phyloP scores from a whole-genome alignment of 2,113 vertebrate species.

The Pedetes capensis region DNA sequence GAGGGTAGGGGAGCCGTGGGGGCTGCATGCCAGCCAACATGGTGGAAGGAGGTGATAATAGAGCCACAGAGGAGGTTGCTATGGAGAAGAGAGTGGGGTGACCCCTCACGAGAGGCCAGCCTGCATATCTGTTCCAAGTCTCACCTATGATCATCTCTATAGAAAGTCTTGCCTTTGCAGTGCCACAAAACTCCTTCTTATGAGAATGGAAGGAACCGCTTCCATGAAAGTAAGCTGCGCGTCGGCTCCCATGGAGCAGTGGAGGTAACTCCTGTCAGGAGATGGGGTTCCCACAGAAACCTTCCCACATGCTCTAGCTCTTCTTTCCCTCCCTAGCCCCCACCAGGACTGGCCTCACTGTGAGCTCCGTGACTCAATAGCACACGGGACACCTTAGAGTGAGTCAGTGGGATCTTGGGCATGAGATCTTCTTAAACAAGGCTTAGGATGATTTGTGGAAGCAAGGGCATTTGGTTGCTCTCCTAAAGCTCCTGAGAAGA shows the following conservation, averaged over 20 bases:
- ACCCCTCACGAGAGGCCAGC: not conserved
- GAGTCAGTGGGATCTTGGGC: too few relatives aligned
- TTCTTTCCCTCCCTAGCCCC: not conserved
- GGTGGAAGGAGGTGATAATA: rapidly evolving
- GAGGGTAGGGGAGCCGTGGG: not conserved
- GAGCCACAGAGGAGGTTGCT: not conserved
- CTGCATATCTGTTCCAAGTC: not conserved
- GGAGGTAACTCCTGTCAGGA: not conserved
- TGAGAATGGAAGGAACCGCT: not conserved
- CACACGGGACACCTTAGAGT: too few relatives aligned
- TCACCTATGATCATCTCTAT: not conserved
- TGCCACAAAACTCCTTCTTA: not conserved
- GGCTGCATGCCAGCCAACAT: not conserved
- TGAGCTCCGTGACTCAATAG: not conserved
- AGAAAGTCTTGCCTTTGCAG: not conserved
- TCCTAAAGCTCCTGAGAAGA: not conserved
- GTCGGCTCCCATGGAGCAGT: not conserved
- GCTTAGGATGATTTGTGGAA: not conserved
- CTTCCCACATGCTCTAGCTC: not conserved
- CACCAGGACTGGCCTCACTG: too few relatives aligned
- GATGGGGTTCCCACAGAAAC: not conserved
- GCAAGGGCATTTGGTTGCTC: not conserved
- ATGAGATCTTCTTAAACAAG: not conserved
- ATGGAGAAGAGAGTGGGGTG: not conserved
- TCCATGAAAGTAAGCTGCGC: not conserved